phyloP scores from a whole-genome alignment of 2,797 vertebrate genomes.

The Nasua narica region DNA sequence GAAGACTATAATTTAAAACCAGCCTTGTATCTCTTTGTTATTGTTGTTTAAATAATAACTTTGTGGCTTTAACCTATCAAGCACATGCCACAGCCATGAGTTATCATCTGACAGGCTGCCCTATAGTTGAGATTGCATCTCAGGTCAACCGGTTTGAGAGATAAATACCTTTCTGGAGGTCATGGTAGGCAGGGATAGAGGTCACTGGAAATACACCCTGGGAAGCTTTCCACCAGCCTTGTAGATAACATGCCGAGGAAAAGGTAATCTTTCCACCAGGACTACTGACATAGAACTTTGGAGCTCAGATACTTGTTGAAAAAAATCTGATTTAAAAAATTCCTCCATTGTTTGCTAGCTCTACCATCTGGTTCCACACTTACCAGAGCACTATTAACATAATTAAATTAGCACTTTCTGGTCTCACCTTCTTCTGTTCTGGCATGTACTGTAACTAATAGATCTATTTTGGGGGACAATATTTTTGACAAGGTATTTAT shows the following conservation, averaged over 20 bases:
- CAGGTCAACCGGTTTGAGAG: background rate
- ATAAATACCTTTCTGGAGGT: background rate
- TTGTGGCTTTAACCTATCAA: background rate
- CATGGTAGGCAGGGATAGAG: background rate
- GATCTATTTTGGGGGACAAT: conserved; percentile 50
- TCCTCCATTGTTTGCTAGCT: conserved; percentile 70
- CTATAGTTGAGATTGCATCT: background rate
- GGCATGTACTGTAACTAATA: conserved; percentile 62
- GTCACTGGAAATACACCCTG: background rate
- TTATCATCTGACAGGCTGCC: background rate
- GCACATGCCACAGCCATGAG: background rate
- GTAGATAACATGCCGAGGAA: conserved; percentile 4
- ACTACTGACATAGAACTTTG: conserved; percentile 52
- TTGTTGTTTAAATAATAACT: conserved; percentile 41
- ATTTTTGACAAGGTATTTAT: conserved; percentile 67
- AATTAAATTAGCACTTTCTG: conserved; percentile 78
- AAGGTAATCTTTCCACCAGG: background rate
- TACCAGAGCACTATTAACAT: conserved; percentile 73
- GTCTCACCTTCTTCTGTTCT: conserved; percentile 61
- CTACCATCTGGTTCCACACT: conserved; percentile 78
- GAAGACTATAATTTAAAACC: background rate
- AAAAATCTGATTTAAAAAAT: conserved; percentile 75
- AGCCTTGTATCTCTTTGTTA: conserved; percentile 20
- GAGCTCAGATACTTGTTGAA: conserved; percentile 76
- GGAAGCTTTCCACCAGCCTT: background rate